Percentiles rank a stretch among this genome's conserved stretches.
Conservation (phyloP, 2,113 vertebrate species). For the Platichthys stellatus region DNA sequence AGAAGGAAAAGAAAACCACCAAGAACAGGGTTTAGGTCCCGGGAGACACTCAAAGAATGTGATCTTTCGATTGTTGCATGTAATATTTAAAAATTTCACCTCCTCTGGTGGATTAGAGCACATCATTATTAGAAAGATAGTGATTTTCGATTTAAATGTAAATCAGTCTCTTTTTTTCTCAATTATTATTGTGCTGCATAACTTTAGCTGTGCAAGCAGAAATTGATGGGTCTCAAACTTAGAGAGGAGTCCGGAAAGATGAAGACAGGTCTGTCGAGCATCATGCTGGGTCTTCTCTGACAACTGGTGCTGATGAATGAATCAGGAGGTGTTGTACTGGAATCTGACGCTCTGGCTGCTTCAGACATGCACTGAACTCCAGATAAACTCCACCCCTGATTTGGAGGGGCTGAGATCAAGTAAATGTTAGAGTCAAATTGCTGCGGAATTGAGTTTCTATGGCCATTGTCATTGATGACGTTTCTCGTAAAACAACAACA, state of each 20-base stretch:
- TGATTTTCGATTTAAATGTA: constrained; percentile 84
- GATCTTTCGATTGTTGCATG: constrained; percentile 58
- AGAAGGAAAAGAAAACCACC: constrained; percentile 41
- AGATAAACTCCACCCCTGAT: background rate
- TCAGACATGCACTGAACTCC: background rate
- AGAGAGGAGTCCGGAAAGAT: constrained; percentile 50
- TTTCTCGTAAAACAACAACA: too few relatives aligned
- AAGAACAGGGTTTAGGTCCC: constrained; percentile 54
- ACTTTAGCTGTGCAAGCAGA: constrained; percentile 50
- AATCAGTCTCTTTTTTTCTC: constrained; percentile 72
- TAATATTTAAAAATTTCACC: constrained; percentile 79
- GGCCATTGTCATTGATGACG: too few relatives aligned
- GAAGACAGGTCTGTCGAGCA: constrained; percentile 35
- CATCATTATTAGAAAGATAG: constrained; percentile 77
- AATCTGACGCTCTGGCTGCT: background rate
- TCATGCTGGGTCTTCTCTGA: constrained; percentile 21
- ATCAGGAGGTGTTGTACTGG: background rate
- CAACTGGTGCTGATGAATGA: constrained; percentile 17
- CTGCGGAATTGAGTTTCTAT: too few relatives aligned
- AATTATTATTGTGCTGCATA: constrained; percentile 73
- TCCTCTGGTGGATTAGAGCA: constrained; percentile 76
- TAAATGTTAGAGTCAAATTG: background rate
- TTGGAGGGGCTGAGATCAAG: background rate
- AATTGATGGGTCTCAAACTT: constrained; percentile 67
- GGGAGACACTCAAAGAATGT: constrained; percentile 58